A percentile compares a stretch with the other conserved stretches of the same genome.
Conservation (phyloP, 30 jellyfish, hydroid and myxozoan genomes). For the Pelagia noctiluca region DNA sequence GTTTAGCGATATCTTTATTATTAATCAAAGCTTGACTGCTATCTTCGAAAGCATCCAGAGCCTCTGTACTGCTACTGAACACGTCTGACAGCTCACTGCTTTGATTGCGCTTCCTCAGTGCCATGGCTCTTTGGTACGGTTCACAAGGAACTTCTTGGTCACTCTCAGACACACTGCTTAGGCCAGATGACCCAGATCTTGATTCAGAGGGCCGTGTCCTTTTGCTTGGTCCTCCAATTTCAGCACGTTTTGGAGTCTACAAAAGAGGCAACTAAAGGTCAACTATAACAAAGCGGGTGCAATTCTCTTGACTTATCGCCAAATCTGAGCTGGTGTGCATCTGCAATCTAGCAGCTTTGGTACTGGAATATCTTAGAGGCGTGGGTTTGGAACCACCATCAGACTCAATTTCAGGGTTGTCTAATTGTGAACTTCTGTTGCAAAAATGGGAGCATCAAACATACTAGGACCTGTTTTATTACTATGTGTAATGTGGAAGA, state of each 20-base stretch:
- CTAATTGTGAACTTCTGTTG: too few species aligned
- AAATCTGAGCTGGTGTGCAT: neutral
- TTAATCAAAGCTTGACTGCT: neutral
- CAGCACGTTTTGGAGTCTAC: conserved; percentile 47
- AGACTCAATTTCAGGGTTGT: too few species aligned
- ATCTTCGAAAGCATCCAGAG: conserved; percentile 37
- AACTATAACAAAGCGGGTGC: too few species aligned
- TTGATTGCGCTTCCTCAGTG: conserved; percentile 49
- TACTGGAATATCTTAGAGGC: too few species aligned
- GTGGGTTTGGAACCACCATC: too few species aligned
- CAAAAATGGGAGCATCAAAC: too few species aligned
- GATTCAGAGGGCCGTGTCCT: conserved; percentile 71
- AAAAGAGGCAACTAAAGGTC: too few species aligned
- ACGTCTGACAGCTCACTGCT: conserved; percentile 47
- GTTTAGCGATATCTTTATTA: neutral
- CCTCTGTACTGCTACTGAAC: conserved; percentile 68
- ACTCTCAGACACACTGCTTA: conserved; percentile 79
- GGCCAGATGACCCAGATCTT: conserved; percentile 72
- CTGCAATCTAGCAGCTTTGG: neutral
- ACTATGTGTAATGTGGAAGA: too few species aligned
- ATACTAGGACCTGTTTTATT: too few species aligned
- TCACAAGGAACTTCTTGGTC: conserved; percentile 57
- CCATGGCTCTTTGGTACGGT: conserved; percentile 69
- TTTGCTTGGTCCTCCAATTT: conserved; percentile 58
- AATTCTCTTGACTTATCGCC: neutral